Conservation (phyloP, 2,797 vertebrate species). For the Myotis vivesi region DNA sequence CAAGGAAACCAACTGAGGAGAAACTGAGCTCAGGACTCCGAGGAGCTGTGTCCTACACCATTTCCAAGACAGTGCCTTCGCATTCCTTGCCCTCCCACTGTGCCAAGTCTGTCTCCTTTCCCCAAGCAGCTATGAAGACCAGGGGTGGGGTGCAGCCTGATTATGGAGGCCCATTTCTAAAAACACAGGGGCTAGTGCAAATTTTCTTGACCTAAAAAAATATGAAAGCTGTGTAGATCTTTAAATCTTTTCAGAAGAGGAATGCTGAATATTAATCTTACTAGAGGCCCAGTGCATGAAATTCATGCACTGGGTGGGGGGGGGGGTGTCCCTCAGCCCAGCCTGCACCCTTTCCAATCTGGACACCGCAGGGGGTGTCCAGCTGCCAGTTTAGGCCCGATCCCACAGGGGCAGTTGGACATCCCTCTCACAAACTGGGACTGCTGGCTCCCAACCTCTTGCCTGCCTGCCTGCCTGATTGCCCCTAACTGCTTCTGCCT, state of each 20-base stretch:
- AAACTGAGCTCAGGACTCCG: constrained; percentile 50
- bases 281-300: too few species aligned
- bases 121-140: not conserved
- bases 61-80: not conserved
- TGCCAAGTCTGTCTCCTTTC: not conserved
- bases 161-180: not conserved
- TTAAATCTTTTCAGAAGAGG: not conserved
- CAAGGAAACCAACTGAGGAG: constrained; percentile 72
- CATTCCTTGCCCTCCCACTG: not conserved
- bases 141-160: not conserved
- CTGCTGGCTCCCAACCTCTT: too few species aligned
- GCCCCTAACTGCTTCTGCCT: too few species aligned
- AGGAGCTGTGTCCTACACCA: not conserved
- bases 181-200: not conserved
- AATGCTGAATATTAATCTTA: not conserved
- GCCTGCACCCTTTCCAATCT: too few species aligned
- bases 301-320: too few species aligned
- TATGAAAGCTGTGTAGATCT: not conserved
- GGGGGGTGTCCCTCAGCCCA: too few species aligned
- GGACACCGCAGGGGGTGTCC: too few species aligned
- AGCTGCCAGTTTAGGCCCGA: too few species aligned
- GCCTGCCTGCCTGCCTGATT: too few species aligned
- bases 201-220: not conserved
- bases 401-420: too few species aligned
- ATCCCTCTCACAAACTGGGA: too few species aligned